Evolutionary conservation across 92 coral and sea anemone genomes (phyloP).

Genomic region (Desmophyllum pertusum): DNA sequence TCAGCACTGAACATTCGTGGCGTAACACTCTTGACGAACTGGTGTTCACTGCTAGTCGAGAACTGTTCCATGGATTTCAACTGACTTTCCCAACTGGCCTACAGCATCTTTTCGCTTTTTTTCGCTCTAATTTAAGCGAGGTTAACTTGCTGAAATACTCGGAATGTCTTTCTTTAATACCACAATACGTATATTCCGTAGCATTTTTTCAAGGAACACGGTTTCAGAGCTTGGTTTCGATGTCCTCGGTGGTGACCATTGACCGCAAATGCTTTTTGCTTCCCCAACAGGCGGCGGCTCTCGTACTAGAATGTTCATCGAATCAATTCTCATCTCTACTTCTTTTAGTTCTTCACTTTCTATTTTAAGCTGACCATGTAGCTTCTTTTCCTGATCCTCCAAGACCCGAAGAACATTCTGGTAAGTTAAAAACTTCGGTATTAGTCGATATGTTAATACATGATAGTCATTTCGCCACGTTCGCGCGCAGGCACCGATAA

Average conservation of each 20-base stretch:
- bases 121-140: constrained; percentile 24
- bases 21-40: constrained; percentile 36
- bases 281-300: constrained; percentile 50
- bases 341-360: constrained; percentile 42
- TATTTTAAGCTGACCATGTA: constrained; percentile 33
- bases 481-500: not conserved
- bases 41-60: constrained; percentile 33
- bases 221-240: constrained; percentile 28
- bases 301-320: constrained; percentile 48
- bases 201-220: constrained; percentile 37
- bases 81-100: constrained; percentile 25
- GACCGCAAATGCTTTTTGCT: constrained; percentile 39
- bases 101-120: constrained; percentile 33
- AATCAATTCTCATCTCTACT: constrained; percentile 45
- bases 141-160: constrained; percentile 42
- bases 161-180: constrained; percentile 45
- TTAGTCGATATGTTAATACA: not conserved
- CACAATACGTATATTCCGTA: constrained; percentile 39
- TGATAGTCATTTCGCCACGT: not conserved
- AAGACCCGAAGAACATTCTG: constrained; percentile 41
- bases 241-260: constrained; percentile 61
- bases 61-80: constrained; percentile 35
- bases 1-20: constrained; percentile 35
- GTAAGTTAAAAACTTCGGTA: too few species aligned
- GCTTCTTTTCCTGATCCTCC: constrained; percentile 25